Evolutionary conservation across 2,797 vertebrate genomes (phyloP).

Genomic region (Ptychadena robeensis): DNA sequence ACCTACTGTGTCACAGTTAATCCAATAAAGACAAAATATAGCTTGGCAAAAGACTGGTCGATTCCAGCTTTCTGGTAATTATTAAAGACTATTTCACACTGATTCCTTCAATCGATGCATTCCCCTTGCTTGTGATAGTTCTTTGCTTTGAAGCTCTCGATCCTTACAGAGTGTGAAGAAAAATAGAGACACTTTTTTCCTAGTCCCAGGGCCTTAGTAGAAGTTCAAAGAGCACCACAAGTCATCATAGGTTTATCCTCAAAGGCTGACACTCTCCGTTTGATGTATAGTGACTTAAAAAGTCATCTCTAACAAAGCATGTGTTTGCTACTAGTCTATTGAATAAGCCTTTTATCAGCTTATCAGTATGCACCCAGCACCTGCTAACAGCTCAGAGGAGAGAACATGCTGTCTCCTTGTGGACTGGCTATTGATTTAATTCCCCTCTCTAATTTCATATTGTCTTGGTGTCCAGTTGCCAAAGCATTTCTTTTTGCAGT

Average conservation of each 20-base stretch:
- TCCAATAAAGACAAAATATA: conserved; percentile 85
- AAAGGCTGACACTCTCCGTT: conserved; percentile 79
- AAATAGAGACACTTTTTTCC: conserved; percentile 70
- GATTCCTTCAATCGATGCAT: conserved; percentile 77
- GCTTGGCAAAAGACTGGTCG: conserved; percentile 78
- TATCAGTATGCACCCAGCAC: conserved; percentile 76
- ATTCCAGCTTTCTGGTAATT: conserved; percentile 81
- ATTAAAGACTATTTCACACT: conserved; percentile 81
- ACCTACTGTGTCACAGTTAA: conserved; percentile 83
- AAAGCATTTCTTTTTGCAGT: conserved; percentile 64
- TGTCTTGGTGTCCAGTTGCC: conserved; percentile 67
- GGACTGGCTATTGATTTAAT: conserved; percentile 76
- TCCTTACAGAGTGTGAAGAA: conserved; percentile 74
- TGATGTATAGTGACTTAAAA: conserved; percentile 81
- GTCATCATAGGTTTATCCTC: conserved; percentile 78
- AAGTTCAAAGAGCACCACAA: conserved; percentile 80
- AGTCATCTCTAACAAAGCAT: conserved; percentile 75
- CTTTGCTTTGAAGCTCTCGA: conserved; percentile 78
- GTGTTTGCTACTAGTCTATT: conserved; percentile 74
- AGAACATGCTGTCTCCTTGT: conserved; percentile 68
- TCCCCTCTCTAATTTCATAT: conserved; percentile 73
- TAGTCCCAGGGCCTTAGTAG: conserved; percentile 72
- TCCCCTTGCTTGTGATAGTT: conserved; percentile 71
- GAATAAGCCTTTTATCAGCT: conserved; percentile 78
- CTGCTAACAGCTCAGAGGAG: conserved; percentile 73